Conservation (phyloP, 2,888 invertebrate genomes). For the Hirtodrosophila histrioides region DNA sequence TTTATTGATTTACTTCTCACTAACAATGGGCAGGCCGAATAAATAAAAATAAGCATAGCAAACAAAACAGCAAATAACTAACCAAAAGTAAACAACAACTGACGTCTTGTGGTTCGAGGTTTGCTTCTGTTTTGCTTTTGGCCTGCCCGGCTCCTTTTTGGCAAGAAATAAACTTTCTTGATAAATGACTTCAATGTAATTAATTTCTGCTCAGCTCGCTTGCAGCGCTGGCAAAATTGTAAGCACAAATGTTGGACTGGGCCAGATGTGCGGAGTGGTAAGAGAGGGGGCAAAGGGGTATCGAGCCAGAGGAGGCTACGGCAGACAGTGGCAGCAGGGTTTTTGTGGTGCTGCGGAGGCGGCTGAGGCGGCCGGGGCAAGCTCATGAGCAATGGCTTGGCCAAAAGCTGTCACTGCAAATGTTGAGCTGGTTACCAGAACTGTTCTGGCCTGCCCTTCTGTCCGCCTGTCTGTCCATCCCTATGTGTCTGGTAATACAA, state of each 20-base stretch:
- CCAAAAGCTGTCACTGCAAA: constrained; percentile 74
- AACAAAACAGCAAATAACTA: constrained; percentile 51
- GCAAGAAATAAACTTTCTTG: constrained; percentile 80
- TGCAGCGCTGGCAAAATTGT: constrained; percentile 65
- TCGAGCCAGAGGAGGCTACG: constrained; percentile 2
- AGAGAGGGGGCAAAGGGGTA: constrained; percentile 1
- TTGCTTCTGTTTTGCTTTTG: constrained; percentile 39
- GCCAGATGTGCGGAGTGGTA: neutral
- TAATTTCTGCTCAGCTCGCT: constrained; percentile 77
- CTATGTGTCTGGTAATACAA: constrained; percentile 36
- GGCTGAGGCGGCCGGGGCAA: constrained; percentile 8
- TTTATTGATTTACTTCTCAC: constrained; percentile 74
- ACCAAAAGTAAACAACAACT: constrained; percentile 76
- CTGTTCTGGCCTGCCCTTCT: constrained; percentile 4
- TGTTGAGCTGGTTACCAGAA: constrained; percentile 49
- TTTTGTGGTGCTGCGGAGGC: constrained; percentile 24
- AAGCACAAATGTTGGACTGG: constrained; percentile 39
- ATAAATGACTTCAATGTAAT: constrained; percentile 81
- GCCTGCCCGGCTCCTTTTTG: constrained; percentile 21
- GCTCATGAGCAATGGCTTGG: constrained; percentile 68
- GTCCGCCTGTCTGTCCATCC: too few relatives aligned
- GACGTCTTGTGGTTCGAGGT: constrained; percentile 66
- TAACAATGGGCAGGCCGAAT: constrained; percentile 67
- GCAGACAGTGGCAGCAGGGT: neutral
- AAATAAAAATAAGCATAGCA: constrained; percentile 74